These are phyloP conservation scores for Antheraea yamamai DNA, from an alignment of 2,888 invertebrate species.

Conservation along the genomic window DNA sequence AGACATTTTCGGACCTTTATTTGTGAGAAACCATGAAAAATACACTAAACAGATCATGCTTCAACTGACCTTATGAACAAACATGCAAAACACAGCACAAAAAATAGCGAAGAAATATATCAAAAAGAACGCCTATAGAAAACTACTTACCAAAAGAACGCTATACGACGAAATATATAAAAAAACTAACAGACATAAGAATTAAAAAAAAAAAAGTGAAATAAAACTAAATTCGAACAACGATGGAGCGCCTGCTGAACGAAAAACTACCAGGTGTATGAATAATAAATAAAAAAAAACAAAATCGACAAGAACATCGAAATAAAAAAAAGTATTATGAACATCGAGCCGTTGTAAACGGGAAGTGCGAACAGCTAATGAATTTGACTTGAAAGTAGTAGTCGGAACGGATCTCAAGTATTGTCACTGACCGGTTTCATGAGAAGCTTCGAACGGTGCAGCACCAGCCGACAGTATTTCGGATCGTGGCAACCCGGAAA, in stretches of 20 bases:
- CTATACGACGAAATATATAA: slow-evolving; percentile 39
- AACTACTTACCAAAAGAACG: slow-evolving; percentile 29
- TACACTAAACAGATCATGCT: slow-evolving; percentile 53
- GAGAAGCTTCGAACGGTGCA: slow-evolving; percentile 98
- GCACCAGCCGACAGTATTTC: slow-evolving; percentile 96
- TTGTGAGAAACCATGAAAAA: slow-evolving; percentile 33
- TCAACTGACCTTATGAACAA: slow-evolving; percentile 41
- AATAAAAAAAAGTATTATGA: slow-evolving; percentile 36
- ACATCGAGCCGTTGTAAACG: slow-evolving; percentile 54
- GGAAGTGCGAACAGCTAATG: slow-evolving; percentile 25
- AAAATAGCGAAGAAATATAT: slow-evolving; percentile 43
- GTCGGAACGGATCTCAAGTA: slow-evolving; percentile 35
- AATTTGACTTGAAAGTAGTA: slow-evolving; percentile 17
- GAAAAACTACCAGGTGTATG: slow-evolving; percentile 29
- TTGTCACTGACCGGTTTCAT: slow-evolving; percentile 95
- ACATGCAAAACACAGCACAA: slow-evolving; percentile 42
- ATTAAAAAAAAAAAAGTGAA: slow-evolving; percentile 44
- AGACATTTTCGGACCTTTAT: slow-evolving; percentile 35
- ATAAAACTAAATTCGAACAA: slow-evolving; percentile 35
- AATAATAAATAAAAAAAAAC: slow-evolving; percentile 40
- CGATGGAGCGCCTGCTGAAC: slow-evolving; percentile 38
- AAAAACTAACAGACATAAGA: slow-evolving; percentile 39
- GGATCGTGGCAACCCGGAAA: slow-evolving; percentile 98
- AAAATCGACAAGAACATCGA: slow-evolving; percentile 42
- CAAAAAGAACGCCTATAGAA: slow-evolving; percentile 39